Base-by-base conservation (phyloP, 92 coral and sea anemone genomes). In the Epizoanthus scotinus region DNA sequence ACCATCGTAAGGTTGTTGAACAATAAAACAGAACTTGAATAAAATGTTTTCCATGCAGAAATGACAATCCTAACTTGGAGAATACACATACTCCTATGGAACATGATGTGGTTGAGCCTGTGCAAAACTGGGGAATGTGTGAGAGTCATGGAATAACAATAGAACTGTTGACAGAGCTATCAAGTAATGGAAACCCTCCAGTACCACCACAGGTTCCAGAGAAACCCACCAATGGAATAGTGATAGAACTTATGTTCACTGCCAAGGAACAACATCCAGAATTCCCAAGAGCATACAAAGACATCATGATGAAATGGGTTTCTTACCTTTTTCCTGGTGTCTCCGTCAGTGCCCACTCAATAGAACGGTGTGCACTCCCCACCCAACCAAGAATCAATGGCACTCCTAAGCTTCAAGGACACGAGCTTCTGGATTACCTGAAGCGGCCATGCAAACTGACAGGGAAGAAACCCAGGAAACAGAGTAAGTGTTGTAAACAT, bases 51-150 rank as follows among this genome's bases (percentile, higher is more conserved):
- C 10, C 2, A 47, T 47, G 13, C 12, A 47, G 52, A 47, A 47
- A 47, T 47, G 14, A 47, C 52, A 47, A 47, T 47, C 52, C 52
- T 13, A 47, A 47, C 52, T 9, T 47, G 52, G 52, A 47, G 52
- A 47, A 47, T 3, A 47, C 40, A 34, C 0, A 6, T 34, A 34
- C 52, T 47, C 52, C 52, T 13, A 47, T 9, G 15, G 52, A 47
- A 47, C 52, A 47, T 3, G 52, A 9, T 47, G 17, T 47, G 10
- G 52, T 8, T 26, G 19, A 62, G 25, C 34, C 36, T 25, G 67
- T 62, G 19, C 67, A 62, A 18, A 62, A 12, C 19, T 62, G 67
- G 67, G 67, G 67, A 29, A 62, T 62, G 18, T 62, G 67, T 26
- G 38, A 62, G 67, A 62, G 19, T 17, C 38, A 24, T 62, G 19